These are phyloP conservation scores for Danaus melanippus DNA, from an alignment of 1,140 invertebrate genomes.

Conservation along the genomic window DNA sequence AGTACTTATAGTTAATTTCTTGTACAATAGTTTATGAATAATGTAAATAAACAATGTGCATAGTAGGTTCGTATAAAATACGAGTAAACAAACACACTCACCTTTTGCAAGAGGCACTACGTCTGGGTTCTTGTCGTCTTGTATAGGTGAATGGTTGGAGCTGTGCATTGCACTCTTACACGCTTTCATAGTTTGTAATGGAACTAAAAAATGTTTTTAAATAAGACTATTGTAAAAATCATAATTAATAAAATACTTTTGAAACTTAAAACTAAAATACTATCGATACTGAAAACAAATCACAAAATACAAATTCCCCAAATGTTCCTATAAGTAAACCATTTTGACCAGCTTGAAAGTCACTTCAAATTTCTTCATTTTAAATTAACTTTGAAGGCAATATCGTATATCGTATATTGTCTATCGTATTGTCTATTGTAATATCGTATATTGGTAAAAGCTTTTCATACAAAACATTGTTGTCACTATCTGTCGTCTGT, in stretches of 20 bases:
- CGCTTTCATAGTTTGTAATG: slow-evolving; percentile 53
- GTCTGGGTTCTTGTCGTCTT: no score
- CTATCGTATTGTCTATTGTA: no score
- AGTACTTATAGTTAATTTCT: no score
- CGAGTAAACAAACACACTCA: slow-evolving; percentile 75
- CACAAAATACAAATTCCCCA: background rate
- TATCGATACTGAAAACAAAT: background rate
- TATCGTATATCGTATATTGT: no score
- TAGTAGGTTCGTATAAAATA: slow-evolving; percentile 11
- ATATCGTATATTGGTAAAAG: no score
- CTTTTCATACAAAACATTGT: no score
- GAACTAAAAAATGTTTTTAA: no score
- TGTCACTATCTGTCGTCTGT: no score
- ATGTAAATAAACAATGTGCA: background rate
- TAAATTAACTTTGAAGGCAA: slow-evolving; percentile 2
- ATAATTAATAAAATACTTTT: slow-evolving; percentile 5
- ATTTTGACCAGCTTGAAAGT: slow-evolving; percentile 9
- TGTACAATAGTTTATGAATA: no score
- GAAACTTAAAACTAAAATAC: background rate
- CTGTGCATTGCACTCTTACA: no score
- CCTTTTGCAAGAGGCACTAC: no score
- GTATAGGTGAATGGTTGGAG: no score
- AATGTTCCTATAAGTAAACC: background rate
- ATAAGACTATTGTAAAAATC: background rate
- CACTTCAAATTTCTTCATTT: slow-evolving; percentile 12